Evolutionary conservation across 2,113 vertebrate species (phyloP), one percentile per base, ranked within the genome.

Genomic region (Cyphomyrus discorhynchus): DNA sequence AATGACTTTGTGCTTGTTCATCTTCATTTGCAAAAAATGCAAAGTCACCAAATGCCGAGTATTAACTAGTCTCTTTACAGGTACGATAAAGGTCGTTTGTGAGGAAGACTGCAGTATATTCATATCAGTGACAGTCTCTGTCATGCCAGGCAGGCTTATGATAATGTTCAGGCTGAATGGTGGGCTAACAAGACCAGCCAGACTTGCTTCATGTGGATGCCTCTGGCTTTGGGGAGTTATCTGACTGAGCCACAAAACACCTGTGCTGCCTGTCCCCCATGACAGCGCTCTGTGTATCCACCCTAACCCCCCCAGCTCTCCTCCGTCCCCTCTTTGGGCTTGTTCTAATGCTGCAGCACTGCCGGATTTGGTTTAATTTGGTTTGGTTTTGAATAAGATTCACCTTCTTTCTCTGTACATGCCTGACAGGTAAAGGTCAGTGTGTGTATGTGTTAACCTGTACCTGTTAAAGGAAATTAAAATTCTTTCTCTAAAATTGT

Each of bases 241-340:
- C 42, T 84, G 82, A n/a, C 82, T 46, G 3, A 47, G 21, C 42
- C 6, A 2, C 42, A 83, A 56, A 47, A 90, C 91, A 91, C 92
- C 62, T 93, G 74, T 80, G 35, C 74, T 5, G 35, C 15, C 15
- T 17, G 74, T 91, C 90, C 93, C 82, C 9, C 82, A n/a, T 11
- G 42, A 84, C 45, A n/a, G 39, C 10, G 3, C 15, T 47, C 42
- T 11, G 39, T 19, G 45, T 84, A 24, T 84, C 19, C 21, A 84
- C 21, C 45, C 13, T 3, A 84, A 10, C 39, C 39, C 82, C 82
- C 21, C 82, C 17, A 42, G 82, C 21, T 47, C 39, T 42, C 19
- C 82, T 8, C 45, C 0, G 1, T 42, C 8, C 17, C 45, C 24
- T n/a, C 24, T 84, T 83, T 46, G 45, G 45, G 45, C 45, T 84